Evolutionary conservation across 2,888 invertebrate species (phyloP), one percentile per base, ranked within the genome.

Genomic region (Lomographa bimaculata): DNA sequence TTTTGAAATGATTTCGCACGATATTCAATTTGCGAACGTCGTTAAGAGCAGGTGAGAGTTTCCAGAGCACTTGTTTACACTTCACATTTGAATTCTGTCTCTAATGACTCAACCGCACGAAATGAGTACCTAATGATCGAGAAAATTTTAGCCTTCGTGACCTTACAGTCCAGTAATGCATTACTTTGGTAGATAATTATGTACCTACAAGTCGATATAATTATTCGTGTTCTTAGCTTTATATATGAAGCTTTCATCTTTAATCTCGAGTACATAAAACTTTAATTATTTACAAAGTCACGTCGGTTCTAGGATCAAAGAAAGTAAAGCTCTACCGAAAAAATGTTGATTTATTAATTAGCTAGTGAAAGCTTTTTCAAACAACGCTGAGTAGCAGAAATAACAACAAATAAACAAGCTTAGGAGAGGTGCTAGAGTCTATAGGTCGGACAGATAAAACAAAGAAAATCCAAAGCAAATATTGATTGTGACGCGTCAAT

Each of bases 1-100:
- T n/a, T n/a, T n/a, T 52, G 34, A 43, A 54, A 58, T 58, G 54
- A 70, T 72, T 70, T 73, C 62, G 61, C 71, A 63, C 69, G 58
- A 67, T 66, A 68, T 71, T 68, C 61, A 56, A 61, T 64, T 69
- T 50, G 43, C 49, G 25, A 33, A 14, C 38, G 29, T 49, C 44
- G 41, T 40, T 46, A 48, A 27, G 24, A 29, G 27, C 41, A 44
- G 38, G 29, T 43, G 43, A 48, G 33, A 29, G 33, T 36, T 44
- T 48, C 24, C 34, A 34, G 24, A 26, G 39, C 18, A 35, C 41
- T 48, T 68, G 63, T 69, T 69, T 66, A 56, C 61, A 54, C 50
- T 60, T 56, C 39, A 50, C 54, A 64, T 65, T 66, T 47, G 47
- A 56, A 51, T 49, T 29, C 46, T 43, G 46, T 38, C 50, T 50